Evolutionary conservation across 2,888 invertebrate genomes (phyloP).

Genomic region (Amaurobius ferox): DNA sequence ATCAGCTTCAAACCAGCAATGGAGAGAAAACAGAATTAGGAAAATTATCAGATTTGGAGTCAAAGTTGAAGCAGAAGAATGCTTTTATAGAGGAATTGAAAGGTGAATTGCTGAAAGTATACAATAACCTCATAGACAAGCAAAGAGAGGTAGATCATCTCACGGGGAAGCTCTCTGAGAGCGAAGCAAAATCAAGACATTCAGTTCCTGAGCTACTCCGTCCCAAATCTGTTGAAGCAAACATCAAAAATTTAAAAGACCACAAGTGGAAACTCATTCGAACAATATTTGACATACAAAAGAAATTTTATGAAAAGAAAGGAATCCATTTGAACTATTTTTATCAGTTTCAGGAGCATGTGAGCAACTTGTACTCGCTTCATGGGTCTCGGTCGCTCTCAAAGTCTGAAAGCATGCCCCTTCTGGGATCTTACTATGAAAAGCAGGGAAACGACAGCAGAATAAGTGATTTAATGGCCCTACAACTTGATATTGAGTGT

Average conservation of each 20-base stretch:
- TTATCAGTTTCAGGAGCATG: conserved; percentile 34
- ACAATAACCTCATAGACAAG: conserved; percentile 41
- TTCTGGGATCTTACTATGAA: not conserved
- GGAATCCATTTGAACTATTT: conserved; percentile 43
- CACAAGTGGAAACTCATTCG: conserved; percentile 49
- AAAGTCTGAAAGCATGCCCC: conserved; percentile 47
- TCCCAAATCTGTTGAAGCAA: conserved; percentile 8
- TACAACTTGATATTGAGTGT: conserved; percentile 60
- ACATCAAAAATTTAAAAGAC: conserved; percentile 33
- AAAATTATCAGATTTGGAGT: conserved; percentile 37
- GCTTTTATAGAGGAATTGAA: conserved; percentile 48
- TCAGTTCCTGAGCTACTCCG: not conserved
- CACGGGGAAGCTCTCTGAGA: conserved; percentile 15
- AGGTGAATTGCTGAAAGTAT: conserved; percentile 33
- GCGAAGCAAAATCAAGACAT: not conserved
- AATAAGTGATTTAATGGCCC: conserved; percentile 1
- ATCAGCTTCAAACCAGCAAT: not conserved
- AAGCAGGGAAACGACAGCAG: not conserved
- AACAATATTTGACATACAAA: conserved; percentile 40
- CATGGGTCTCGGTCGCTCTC: not conserved
- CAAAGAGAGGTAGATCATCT: conserved; percentile 42
- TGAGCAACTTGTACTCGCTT: conserved; percentile 29
- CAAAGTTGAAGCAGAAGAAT: conserved; percentile 32
- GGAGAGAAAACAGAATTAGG: not conserved
- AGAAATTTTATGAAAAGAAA: conserved; percentile 43